phyloP scores from a whole-genome alignment of 2,888 invertebrate species.

The Junonia oenone region DNA sequence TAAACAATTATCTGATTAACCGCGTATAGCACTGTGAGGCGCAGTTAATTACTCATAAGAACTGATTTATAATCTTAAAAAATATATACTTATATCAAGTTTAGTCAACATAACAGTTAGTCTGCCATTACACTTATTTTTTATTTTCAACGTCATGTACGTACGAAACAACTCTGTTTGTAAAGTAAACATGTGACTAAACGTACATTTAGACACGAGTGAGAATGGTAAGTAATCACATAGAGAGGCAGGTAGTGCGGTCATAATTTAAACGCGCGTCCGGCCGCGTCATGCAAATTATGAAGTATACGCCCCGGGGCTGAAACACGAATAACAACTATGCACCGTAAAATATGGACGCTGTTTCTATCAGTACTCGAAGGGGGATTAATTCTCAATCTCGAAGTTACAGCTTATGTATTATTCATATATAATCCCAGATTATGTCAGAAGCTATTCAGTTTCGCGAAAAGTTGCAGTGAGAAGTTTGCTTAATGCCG shows the following conservation, averaged over 20 bases:
- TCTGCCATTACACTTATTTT: too few species aligned
- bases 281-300: slow-evolving; percentile 3
- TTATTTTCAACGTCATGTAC: not conserved
- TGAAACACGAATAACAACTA: slow-evolving; percentile 27
- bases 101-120: too few species aligned
- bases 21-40: too few species aligned
- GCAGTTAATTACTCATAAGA: too few species aligned
- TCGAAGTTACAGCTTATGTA: slow-evolving; percentile 40
- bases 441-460: slow-evolving; percentile 36
- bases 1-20: too few species aligned
- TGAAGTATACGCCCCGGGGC: slow-evolving; percentile 8
- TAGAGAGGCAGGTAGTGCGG: not conserved
- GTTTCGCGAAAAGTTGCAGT: slow-evolving; percentile 6
- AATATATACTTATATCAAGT: too few species aligned
- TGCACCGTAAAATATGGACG: slow-evolving; percentile 27
- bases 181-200: not conserved
- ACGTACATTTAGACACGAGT: not conserved
- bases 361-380: slow-evolving; percentile 28
- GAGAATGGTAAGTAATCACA: not conserved
- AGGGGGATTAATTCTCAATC: slow-evolving; percentile 41
- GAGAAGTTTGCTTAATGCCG: slow-evolving; percentile 9
- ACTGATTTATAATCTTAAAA: too few species aligned
- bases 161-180: not conserved
- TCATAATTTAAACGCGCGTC: slow-evolving; percentile 11
- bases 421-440: slow-evolving; percentile 43